Base-by-base conservation (phyloP, 2,113 vertebrate genomes). In the Oenanthe oenanthe region DNA sequence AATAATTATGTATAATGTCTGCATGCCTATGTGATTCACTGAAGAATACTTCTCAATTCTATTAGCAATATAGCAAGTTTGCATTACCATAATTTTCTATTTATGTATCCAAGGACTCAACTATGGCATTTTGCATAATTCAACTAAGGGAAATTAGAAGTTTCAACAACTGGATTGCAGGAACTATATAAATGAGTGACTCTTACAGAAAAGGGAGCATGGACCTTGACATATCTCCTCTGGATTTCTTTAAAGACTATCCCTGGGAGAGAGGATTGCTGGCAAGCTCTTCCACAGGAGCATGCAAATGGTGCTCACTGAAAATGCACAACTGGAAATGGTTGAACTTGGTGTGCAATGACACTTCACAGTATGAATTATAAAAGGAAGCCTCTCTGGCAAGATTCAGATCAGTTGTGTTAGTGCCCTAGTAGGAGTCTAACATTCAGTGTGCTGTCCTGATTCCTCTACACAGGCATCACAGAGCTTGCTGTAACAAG, bases 191-290 rank as follows among this genome's bases (percentile, higher is more conserved):
- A 66, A 82, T 43, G 34, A 53, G 7, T 62, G 24, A 62, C 9
- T 67, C 11, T 58, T 54, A 40, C 9, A 72, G 38, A 75, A 82
- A 75, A 54, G 12, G 9, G 19, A 54, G 11, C 0, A 0, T 2
- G 42, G 43, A 7, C 28, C 25, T 62, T 66, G 26, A 66, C 3
- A 9, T 3, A 12, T 29, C 9, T 61, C 16, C 20, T 43, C 36
- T 45, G n/a, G 3, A 57, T 82, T 82, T 85, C 20, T 66, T 66
- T 18, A 36, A 43, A 71, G 16, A 26, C 45, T 11, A 29, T 34
- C 21, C 3, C 36, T 62, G 6, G 17, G 19, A 58, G 34, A 50
- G 6, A 38, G 8, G 0, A 0, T 12, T 71, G 8, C 15, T 79
- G 15, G 17, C 1, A 16, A 75, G 10, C 43, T 63, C 17, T 48